A percentile compares a stretch with the other conserved stretches of the same genome.
Evolutionary conservation across 2,113 vertebrate genomes (phyloP).

Genomic region (Cyprichromis sp.): DNA sequence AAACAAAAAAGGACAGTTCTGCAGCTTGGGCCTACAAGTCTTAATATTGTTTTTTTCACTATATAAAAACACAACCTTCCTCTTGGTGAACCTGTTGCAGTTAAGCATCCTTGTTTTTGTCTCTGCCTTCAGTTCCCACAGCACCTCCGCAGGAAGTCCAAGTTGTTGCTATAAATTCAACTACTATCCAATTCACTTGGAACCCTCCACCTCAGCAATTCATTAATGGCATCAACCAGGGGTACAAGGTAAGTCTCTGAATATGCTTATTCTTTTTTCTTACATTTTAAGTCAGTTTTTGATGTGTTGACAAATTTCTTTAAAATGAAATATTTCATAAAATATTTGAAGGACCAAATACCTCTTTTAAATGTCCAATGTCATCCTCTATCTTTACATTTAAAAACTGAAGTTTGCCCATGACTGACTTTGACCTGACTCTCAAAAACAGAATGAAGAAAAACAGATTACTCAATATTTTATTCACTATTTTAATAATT

Average conservation of each 20-base stretch:
- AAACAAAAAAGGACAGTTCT: background rate
- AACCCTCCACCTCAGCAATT: constrained; percentile 92
- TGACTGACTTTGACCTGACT: background rate
- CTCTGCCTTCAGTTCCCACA: constrained; percentile 80
- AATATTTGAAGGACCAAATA: background rate
- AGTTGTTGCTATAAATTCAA: constrained; percentile 83
- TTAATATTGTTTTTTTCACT: background rate
- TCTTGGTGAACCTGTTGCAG: background rate
- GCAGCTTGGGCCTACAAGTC: background rate
- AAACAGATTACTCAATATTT: background rate
- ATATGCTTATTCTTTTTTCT: background rate
- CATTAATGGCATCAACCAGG: constrained; percentile 95
- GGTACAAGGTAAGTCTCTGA: constrained; percentile 82
- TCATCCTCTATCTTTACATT: background rate
- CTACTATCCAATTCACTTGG: constrained; percentile 87
- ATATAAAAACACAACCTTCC: background rate
- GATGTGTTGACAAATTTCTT: background rate
- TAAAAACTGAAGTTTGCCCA: background rate
- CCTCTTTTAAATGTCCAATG: background rate
- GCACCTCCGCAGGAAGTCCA: constrained; percentile 89
- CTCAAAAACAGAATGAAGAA: background rate
- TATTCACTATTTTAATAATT: background rate
- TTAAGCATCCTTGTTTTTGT: background rate
- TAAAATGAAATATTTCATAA: background rate
- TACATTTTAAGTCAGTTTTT: background rate